Percentiles rank a stretch among this genome's conserved stretches.
These are phyloP conservation scores for Tanaodytes sp. DNA, from an alignment of 2,888 invertebrate genomes.

Conservation along the genomic window DNA sequence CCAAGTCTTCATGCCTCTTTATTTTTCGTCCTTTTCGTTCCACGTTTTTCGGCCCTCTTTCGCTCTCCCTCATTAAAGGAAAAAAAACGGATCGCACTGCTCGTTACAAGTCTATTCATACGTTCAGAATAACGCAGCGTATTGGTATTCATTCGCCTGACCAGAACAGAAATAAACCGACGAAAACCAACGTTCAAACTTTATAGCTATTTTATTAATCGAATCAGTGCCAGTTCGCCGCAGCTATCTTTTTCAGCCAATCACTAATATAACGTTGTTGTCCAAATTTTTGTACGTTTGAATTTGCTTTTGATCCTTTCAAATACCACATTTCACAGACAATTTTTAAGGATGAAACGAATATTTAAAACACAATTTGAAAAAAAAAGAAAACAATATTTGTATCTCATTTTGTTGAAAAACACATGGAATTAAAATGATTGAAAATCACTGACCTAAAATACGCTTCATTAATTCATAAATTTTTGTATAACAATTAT, in stretches of 20 bases:
- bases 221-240: conserved; percentile 39
- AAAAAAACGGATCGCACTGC: conserved; percentile 58
- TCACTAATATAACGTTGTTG: too few relatives aligned
- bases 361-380: too few relatives aligned
- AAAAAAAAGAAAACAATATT: too few relatives aligned
- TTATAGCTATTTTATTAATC: conserved; percentile 69
- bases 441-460: too few relatives aligned
- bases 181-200: conserved; percentile 61
- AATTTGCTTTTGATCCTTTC: too few relatives aligned
- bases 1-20: conserved; percentile 57
- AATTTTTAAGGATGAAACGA: too few relatives aligned
- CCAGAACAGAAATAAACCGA: conserved; percentile 64
- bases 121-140: conserved; percentile 70
- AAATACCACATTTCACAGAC: too few relatives aligned
- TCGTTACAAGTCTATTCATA: conserved; percentile 73
- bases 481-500: too few relatives aligned
- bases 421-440: too few relatives aligned
- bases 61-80: conserved; percentile 49
- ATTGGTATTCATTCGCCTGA: conserved; percentile 71
- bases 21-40: conserved; percentile 55
- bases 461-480: too few relatives aligned
- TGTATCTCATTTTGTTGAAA: too few relatives aligned
- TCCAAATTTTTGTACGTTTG: too few relatives aligned
- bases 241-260: background rate
- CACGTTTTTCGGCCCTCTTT: conserved; percentile 49